Evolutionary conservation across 1,140 invertebrate genomes (phyloP), one percentile per base, ranked within the genome.

Genomic region (Acromyrmex heyeri): DNA sequence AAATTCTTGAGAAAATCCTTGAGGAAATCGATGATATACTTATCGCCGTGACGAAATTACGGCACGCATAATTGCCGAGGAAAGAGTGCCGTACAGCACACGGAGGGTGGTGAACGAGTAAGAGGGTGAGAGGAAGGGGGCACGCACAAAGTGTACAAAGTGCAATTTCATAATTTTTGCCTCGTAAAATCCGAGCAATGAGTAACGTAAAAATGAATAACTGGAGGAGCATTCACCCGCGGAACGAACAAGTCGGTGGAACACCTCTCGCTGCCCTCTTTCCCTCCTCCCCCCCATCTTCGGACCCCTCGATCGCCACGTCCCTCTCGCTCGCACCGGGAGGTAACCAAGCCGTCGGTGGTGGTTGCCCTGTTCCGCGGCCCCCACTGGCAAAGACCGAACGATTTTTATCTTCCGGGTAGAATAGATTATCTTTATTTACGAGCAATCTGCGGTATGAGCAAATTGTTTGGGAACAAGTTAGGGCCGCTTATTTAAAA

Each of bases 381-480:
- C 81, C 34, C 65, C 73, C 76, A 70, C 81, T 53, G 44, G 85
- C 78, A 86, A 90, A 90, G 86, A 89, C 86, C 81, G 79, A 65
- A 77, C 81, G 88, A 95, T 94, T 95, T 95, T 95, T 95, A 95
- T 94, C 94, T 95, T 95, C 94, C 94, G 94, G 92, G 94, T 95
- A 89, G 95, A 95, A 95, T 95, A 95, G 94, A 95, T 95, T 95
- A 95, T 95, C 94, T 94, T 95, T 95, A 95, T 95, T 95, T 95
- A 95, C 94, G 94, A 95, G 93, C 94, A 94, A 95, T 95, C 93
- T 92, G 92, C 91, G 91, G 92, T 92, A 92, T 85, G 93, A 91
- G 94, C 92, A 94, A 95, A 95, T 95, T 94, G 94, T 95, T 95
- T 95, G 94, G 92, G 92, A 94, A 93, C 91, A 90, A 88, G 61